Conservation (phyloP, 2,797 vertebrate species). For the Pipistrellus nathusii region DNA sequence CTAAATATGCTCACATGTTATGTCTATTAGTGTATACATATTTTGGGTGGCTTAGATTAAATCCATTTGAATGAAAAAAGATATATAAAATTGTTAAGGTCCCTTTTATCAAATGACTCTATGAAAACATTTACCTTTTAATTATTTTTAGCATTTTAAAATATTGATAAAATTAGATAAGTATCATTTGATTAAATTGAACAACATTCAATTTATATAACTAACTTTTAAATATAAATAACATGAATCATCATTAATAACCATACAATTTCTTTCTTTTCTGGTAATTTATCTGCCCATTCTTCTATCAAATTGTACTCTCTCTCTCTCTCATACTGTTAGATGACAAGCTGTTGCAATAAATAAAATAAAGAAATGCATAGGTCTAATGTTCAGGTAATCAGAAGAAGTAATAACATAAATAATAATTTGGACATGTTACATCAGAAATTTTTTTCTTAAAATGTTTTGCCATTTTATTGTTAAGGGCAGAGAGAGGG, state of each 20-base stretch:
- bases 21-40: neutral
- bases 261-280: neutral
- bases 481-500: neutral
- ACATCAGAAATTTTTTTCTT: neutral
- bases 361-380: slow-evolving; percentile 6
- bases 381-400: neutral
- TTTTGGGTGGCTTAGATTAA: neutral
- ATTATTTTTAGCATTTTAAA: slow-evolving; percentile 18
- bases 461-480: neutral
- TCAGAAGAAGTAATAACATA: neutral
- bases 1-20: neutral
- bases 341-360: neutral
- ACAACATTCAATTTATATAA: neutral
- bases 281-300: neutral
- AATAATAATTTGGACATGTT: neutral
- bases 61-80: neutral
- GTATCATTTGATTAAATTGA: neutral
- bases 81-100: neutral
- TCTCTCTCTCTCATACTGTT: neutral
- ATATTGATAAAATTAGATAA: neutral
- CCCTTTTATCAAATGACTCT: neutral
- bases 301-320: neutral
- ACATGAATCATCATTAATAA: neutral
- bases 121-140: slow-evolving; percentile 1
- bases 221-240: slow-evolving; percentile 3